Conservation (phyloP, 2,888 invertebrate genomes). For the Drosophila cyrtoloma region DNA sequence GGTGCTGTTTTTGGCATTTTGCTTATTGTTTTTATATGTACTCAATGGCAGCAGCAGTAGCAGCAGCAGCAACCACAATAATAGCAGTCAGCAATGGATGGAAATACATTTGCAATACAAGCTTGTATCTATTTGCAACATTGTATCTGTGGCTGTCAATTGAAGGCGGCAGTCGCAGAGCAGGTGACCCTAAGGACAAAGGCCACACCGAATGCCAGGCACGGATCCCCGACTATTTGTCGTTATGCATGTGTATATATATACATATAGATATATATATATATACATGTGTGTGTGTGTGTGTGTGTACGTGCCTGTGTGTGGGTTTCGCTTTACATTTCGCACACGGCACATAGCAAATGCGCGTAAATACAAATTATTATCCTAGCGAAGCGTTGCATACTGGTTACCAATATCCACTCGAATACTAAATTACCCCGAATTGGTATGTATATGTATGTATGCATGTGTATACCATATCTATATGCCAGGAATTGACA, state of each 20-base stretch:
- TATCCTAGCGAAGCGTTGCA: slow-evolving; percentile 12
- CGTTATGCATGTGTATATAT: neutral
- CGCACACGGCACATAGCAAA: slow-evolving; percentile 42
- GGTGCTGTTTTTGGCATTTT: slow-evolving; percentile 34
- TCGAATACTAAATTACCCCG: slow-evolving; percentile 28
- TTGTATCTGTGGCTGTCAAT: slow-evolving; percentile 51
- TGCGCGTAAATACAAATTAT: slow-evolving; percentile 55
- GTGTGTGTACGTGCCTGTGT: neutral
- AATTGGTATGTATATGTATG: neutral
- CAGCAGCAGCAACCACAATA: slow-evolving; percentile 6
- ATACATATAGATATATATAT: neutral
- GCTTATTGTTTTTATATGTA: slow-evolving; percentile 78
- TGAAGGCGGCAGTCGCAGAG: slow-evolving; percentile 22
- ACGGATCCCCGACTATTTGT: slow-evolving; percentile 5
- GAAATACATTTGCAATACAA: slow-evolving; percentile 39
- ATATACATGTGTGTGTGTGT: neutral
- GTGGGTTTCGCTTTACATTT: slow-evolving; percentile 1
- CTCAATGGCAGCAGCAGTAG: slow-evolving; percentile 40
- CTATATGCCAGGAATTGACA: slow-evolving; percentile 17
- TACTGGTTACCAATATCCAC: slow-evolving; percentile 24
- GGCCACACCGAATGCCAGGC: slow-evolving; percentile 11
- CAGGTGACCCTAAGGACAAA: slow-evolving; percentile 28
- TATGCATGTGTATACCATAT: neutral
- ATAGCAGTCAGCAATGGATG: slow-evolving; percentile 25
- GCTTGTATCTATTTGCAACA: slow-evolving; percentile 43